phyloP scores from a whole-genome alignment of 2,797 vertebrate genomes.

The Clarias platycephalus region DNA sequence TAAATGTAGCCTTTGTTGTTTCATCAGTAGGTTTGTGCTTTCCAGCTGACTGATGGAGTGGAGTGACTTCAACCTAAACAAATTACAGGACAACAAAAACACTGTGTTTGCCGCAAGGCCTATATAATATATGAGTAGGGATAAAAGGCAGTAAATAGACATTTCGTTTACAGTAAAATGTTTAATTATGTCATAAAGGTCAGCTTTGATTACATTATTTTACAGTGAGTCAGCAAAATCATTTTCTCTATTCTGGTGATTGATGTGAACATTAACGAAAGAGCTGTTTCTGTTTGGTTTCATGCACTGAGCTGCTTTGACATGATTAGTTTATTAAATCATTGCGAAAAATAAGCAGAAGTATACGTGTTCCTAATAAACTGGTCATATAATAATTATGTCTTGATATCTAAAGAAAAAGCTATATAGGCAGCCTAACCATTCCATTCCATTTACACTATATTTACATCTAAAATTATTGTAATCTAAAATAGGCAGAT shows the following conservation, averaged over 20 bases:
- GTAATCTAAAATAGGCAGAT: neutral
- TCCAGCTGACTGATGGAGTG: neutral
- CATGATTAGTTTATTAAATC: neutral
- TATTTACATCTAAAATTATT: neutral
- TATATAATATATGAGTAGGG: neutral
- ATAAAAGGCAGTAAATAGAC: neutral
- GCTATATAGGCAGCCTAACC: neutral
- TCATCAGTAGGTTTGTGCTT: slow-evolving; percentile 9
- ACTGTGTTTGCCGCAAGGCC: neutral
- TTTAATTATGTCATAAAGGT: neutral
- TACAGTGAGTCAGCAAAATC: neutral
- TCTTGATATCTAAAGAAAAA: neutral
- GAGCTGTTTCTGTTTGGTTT: neutral
- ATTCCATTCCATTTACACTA: neutral
- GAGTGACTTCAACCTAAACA: slow-evolving; percentile 14
- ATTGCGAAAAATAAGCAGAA: neutral
- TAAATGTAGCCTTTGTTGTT: too few species aligned
- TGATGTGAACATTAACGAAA: neutral
- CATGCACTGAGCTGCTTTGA: neutral
- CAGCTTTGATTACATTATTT: neutral
- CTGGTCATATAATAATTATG: neutral
- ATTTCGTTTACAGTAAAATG: slow-evolving; percentile 2
- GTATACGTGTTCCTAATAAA: neutral
- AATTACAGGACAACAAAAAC: slow-evolving; percentile 15
- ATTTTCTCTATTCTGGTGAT: neutral